A percentile compares a stretch with the other conserved stretches of the same genome.
Conservation (phyloP, 1,140 invertebrate genomes). For the Brachionus koreanus region DNA sequence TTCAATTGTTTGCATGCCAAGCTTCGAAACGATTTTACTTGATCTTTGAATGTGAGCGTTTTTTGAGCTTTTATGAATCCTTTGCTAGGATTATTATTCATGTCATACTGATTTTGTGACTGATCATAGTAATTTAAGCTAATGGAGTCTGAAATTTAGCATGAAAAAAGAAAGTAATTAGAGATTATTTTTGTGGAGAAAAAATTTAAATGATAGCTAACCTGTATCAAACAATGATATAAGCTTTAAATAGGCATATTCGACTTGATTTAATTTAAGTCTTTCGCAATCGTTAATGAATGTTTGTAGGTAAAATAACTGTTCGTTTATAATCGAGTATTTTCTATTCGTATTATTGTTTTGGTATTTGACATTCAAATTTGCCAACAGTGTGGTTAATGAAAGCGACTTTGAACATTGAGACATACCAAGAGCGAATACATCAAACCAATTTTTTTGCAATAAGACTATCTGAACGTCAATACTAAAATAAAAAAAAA, state of each 20-base stretch:
- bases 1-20: constrained; percentile 33
- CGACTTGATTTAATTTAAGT: not conserved
- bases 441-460: constrained; percentile 44
- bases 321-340: constrained; percentile 28
- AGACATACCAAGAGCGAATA: constrained; percentile 22
- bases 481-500: constrained; percentile 7
- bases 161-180: not conserved
- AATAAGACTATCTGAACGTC: constrained; percentile 37
- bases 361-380: constrained; percentile 39
- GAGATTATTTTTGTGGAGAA: not conserved
- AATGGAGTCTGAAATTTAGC: not conserved
- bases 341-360: constrained; percentile 20
- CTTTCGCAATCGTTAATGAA: constrained; percentile 32
- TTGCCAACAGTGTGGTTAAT: constrained; percentile 17
- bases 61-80: constrained; percentile 10
- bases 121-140: not conserved
- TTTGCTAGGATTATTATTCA: not conserved
- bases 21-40: constrained; percentile 37
- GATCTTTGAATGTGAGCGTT: not conserved
- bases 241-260: constrained; percentile 42
- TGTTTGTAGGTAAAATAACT: constrained; percentile 12
- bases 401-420: constrained; percentile 31
- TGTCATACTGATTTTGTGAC: not conserved
- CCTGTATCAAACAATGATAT: constrained; percentile 35
- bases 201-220: not conserved